Percentiles rank a stretch among this genome's conserved stretches.
Evolutionary conservation across 2,888 invertebrate genomes (phyloP).

Genomic region (Halictus quadricinctus): DNA sequence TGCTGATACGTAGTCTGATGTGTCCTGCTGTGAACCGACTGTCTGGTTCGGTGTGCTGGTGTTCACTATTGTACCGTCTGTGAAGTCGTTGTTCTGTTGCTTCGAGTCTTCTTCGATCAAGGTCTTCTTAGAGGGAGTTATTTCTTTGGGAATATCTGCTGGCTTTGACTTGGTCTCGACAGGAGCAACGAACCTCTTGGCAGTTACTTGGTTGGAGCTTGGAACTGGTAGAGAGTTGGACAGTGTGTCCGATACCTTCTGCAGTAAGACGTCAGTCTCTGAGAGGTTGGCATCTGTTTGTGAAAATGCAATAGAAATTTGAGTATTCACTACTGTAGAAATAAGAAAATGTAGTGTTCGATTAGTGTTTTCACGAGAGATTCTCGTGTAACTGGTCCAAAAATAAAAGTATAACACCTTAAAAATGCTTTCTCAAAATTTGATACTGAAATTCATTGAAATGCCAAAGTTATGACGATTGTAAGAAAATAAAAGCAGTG

Average conservation of each 20-base stretch:
- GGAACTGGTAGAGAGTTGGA: slow-evolving; percentile 69
- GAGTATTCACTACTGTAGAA: background rate
- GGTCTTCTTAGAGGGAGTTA: background rate
- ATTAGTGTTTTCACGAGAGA: background rate
- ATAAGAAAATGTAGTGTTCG: background rate
- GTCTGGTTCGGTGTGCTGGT: slow-evolving; percentile 58
- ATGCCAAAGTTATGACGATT: too few species aligned
- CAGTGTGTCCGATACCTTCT: slow-evolving; percentile 79
- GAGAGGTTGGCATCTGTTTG: slow-evolving; percentile 38
- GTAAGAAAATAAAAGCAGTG: too few species aligned
- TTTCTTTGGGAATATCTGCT: background rate
- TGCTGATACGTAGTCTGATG: slow-evolving; percentile 79
- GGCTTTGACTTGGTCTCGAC: background rate
- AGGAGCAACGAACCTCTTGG: background rate
- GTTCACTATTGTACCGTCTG: slow-evolving; percentile 1
- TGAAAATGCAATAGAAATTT: background rate
- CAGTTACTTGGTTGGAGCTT: background rate
- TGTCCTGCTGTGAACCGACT: slow-evolving; percentile 75
- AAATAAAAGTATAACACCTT: background rate
- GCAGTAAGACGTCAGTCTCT: slow-evolving; percentile 78
- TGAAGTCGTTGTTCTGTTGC: slow-evolving; percentile 5
- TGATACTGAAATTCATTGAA: too few species aligned
- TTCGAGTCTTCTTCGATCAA: background rate
- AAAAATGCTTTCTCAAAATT: too few species aligned
- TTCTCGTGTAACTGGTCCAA: background rate